Evolutionary conservation across 1,140 invertebrate species (phyloP).

Genomic region (Calosoma granatense): DNA sequence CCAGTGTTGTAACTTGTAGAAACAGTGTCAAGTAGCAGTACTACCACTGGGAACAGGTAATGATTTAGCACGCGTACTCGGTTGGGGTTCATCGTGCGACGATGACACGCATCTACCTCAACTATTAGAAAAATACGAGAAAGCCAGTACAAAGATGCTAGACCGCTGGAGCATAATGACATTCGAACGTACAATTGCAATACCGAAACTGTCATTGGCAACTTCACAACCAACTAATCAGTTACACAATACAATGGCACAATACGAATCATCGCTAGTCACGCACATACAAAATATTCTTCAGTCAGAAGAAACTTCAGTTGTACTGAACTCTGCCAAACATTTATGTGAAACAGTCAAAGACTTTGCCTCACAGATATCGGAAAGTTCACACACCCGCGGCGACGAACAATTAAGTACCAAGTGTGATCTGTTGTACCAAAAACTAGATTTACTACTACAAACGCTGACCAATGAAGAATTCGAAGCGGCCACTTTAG

Average conservation of each 20-base stretch:
- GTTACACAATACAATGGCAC: conserved; percentile 40
- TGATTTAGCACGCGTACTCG: conserved; percentile 84
- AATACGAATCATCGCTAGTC: conserved; percentile 73
- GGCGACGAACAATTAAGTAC: conserved; percentile 50
- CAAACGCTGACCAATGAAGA: conserved; percentile 61
- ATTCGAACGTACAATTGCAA: conserved; percentile 63
- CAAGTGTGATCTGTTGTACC: conserved; percentile 64
- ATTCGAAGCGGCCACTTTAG: conserved; percentile 22
- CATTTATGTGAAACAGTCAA: conserved; percentile 74
- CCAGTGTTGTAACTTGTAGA: conserved; percentile 41
- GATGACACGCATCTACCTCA: conserved; percentile 88
- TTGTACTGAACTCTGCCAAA: conserved; percentile 67
- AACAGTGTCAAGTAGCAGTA: conserved; percentile 84
- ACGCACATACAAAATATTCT: conserved; percentile 78
- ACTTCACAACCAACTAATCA: conserved; percentile 37
- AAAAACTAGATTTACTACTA: conserved; percentile 67
- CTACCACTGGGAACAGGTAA: conserved; percentile 92
- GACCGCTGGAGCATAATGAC: conserved; percentile 95
- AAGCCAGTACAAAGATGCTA: conserved; percentile 90
- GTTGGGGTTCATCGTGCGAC: conserved; percentile 94
- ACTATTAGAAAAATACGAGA: conserved; percentile 85
- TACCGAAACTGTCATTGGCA: conserved; percentile 46
- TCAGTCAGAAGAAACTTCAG: conserved; percentile 69
- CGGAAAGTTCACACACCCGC: conserved; percentile 43
- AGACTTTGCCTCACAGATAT: conserved; percentile 57